phyloP scores from a whole-genome alignment of 2,113 vertebrate species.

The Morone chrysops region DNA sequence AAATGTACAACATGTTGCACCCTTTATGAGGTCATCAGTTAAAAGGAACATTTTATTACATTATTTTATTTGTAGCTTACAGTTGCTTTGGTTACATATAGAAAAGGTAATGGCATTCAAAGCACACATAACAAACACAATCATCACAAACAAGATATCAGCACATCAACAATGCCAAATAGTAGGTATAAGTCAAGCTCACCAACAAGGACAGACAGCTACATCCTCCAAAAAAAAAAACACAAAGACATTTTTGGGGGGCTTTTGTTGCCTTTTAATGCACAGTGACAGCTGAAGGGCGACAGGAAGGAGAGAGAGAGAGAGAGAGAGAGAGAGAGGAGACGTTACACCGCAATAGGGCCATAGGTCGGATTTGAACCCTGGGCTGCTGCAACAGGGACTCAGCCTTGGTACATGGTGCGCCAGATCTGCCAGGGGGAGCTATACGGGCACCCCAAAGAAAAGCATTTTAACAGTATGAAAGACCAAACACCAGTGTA shows the following conservation, averaged over 20 bases:
- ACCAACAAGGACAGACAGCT: constrained; percentile 58
- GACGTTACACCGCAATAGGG: no score
- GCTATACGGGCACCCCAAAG: not conserved
- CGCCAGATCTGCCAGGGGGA: no score
- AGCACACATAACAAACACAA: constrained; percentile 29
- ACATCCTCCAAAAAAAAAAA: constrained; percentile 32
- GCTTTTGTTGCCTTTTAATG: no score
- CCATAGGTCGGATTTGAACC: no score
- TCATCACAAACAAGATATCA: constrained; percentile 34
- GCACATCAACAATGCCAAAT: constrained; percentile 29
- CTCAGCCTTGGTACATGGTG: no score
- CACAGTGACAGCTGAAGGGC: no score
- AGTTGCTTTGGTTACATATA: constrained; percentile 19
- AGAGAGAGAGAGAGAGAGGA: no score
- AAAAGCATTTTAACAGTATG: constrained; percentile 32
- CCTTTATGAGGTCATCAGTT: not conserved
- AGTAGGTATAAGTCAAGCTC: constrained; percentile 23
- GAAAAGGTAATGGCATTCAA: not conserved
- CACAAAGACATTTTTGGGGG: no score
- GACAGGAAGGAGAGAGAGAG: no score
- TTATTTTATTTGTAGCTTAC: not conserved
- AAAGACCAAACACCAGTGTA: constrained; percentile 19
- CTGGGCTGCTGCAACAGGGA: no score
- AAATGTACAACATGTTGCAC: not conserved
- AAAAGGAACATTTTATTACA: not conserved